Conservation (phyloP, 2,888 invertebrate species). For the Tricholauxania praeusta region DNA sequence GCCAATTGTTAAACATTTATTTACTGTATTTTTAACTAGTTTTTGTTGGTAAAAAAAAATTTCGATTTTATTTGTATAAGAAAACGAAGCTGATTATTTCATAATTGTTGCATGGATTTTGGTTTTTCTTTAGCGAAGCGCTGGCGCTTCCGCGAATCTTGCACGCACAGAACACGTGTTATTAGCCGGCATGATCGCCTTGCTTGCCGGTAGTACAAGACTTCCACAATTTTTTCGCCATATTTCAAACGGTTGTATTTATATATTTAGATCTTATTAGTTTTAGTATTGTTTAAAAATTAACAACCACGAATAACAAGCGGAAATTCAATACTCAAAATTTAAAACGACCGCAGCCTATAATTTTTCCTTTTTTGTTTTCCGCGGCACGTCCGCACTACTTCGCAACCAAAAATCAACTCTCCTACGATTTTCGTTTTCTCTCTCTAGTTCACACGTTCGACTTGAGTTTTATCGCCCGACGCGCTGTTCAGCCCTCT, state of each 20-base stretch:
- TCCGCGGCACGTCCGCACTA: too few species aligned
- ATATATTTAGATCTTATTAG: background rate
- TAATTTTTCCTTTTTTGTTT: background rate
- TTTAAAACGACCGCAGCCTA: background rate
- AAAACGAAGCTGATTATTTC: slow-evolving; percentile 34
- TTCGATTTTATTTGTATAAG: slow-evolving; percentile 42
- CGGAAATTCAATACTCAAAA: background rate
- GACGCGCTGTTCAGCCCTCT: too few species aligned
- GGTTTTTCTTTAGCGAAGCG: too few species aligned
- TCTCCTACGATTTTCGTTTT: too few species aligned
- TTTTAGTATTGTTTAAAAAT: background rate
- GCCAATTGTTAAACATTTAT: slow-evolving; percentile 63
- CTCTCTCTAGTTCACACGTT: too few species aligned
- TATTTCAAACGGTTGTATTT: slow-evolving; percentile 30
- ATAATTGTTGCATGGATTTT: slow-evolving; percentile 33
- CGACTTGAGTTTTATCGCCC: too few species aligned
- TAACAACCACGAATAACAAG: background rate
- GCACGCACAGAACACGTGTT: slow-evolving; percentile 45
- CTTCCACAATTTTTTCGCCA: slow-evolving; percentile 53
- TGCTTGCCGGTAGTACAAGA: slow-evolving; percentile 48
- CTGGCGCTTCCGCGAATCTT: too few species aligned
- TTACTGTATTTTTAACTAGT: slow-evolving; percentile 19
- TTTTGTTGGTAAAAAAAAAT: slow-evolving; percentile 47
- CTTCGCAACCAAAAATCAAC: too few species aligned
- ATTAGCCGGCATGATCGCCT: slow-evolving; percentile 47